phyloP scores from a whole-genome alignment of 2,797 vertebrate genomes.

The Tenualosa thibaudeaui region DNA sequence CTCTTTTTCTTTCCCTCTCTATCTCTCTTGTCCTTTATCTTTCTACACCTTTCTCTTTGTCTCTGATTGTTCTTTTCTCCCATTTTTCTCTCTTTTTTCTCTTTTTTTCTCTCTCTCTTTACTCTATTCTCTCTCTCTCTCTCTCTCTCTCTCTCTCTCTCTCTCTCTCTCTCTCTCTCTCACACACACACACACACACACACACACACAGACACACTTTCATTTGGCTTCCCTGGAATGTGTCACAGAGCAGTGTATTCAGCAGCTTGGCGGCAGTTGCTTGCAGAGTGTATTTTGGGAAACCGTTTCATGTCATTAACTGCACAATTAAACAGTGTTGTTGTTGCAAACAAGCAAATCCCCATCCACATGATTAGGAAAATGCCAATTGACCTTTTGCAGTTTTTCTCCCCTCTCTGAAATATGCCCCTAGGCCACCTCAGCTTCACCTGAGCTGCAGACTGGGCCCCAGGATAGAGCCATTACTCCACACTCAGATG shows the following conservation, averaged over 20 bases:
- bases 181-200: not conserved
- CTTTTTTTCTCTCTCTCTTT: too few species aligned
- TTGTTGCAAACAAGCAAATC: slow-evolving; percentile 74
- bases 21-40: not conserved
- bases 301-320: slow-evolving; percentile 49
- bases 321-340: slow-evolving; percentile 63
- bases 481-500: too few species aligned
- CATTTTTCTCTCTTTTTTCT: too few species aligned
- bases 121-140: not conserved
- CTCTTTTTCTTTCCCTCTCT: slow-evolving; percentile 16
- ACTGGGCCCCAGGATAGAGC: slow-evolving; percentile 41
- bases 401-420: slow-evolving; percentile 53
- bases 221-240: not conserved
- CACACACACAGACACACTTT: not conserved
- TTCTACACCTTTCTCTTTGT: not conserved
- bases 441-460: slow-evolving; percentile 68
- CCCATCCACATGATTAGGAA: slow-evolving; percentile 74
- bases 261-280: not conserved
- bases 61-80: not conserved
- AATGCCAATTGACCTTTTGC: slow-evolving; percentile 79
- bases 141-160: not conserved
- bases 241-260: not conserved
- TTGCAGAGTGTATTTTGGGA: slow-evolving; percentile 43
- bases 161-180: not conserved
- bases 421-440: slow-evolving; percentile 72